A percentile compares a stretch with the other conserved stretches of the same genome.
Conservation (phyloP, 1,140 invertebrate species). For the Aphidius gifuensis region DNA sequence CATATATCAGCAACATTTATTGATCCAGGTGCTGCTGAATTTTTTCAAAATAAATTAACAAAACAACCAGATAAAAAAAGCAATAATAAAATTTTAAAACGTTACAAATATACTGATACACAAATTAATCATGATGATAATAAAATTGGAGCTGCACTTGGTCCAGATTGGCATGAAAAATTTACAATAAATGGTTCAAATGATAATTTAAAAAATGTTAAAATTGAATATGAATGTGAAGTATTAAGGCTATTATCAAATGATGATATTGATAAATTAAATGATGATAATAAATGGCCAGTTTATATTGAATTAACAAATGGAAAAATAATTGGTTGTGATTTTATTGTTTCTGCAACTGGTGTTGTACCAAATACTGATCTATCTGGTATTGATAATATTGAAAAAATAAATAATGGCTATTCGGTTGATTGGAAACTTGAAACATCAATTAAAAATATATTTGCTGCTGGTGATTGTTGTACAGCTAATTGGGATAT, state of each 20-base stretch:
- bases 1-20: conserved; percentile 92
- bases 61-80: conserved; percentile 30
- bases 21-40: conserved; percentile 92
- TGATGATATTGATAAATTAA: not conserved
- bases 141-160: conserved; percentile 77
- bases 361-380: conserved; percentile 78
- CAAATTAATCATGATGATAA: conserved; percentile 42
- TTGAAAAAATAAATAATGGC: conserved; percentile 70
- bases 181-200: conserved; percentile 62
- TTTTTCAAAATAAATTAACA: conserved; percentile 67
- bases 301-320: conserved; percentile 74
- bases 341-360: conserved; percentile 93
- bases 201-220: conserved; percentile 48
- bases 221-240: conserved; percentile 71
- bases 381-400: conserved; percentile 56
- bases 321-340: conserved; percentile 74
- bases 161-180: conserved; percentile 89
- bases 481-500: conserved; percentile 76
- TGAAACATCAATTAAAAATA: conserved; percentile 72
- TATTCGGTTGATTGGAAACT: conserved; percentile 83
- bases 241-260: conserved; percentile 56
- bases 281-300: conserved; percentile 59
- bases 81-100: conserved; percentile 52
- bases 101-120: conserved; percentile 67
- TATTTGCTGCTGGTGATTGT: conserved; percentile 95